A percentile compares a stretch with the other conserved stretches of the same genome.
Conservation (phyloP, 1,140 invertebrate species). For the Zaprionus ghesquierei region DNA sequence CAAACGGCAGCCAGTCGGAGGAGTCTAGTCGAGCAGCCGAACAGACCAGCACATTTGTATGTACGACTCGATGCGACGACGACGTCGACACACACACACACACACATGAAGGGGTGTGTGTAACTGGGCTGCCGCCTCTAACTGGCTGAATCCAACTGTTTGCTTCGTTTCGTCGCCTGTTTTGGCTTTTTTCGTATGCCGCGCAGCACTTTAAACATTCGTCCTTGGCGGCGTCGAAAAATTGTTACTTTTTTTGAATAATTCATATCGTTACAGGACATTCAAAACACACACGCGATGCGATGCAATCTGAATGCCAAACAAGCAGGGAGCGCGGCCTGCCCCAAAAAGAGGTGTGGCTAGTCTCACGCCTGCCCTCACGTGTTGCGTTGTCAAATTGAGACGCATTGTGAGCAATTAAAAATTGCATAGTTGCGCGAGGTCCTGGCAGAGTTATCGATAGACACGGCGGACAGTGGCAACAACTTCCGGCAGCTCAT, state of each 20-base stretch:
- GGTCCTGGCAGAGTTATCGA: constrained; percentile 48
- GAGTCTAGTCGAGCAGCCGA: constrained; percentile 27
- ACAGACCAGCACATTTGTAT: constrained; percentile 73
- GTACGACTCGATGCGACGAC: constrained; percentile 53
- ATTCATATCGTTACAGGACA: constrained; percentile 82
- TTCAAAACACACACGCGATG: constrained; percentile 80
- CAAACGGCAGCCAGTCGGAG: constrained; percentile 46
- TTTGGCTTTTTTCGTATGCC: constrained; percentile 78
- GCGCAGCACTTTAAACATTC: constrained; percentile 76
- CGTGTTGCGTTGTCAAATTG: constrained; percentile 77
- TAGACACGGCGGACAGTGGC: constrained; percentile 22
- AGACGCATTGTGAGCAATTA: constrained; percentile 63
- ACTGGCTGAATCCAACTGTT: constrained; percentile 65
- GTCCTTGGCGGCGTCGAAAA: constrained; percentile 80
- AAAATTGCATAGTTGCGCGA: constrained; percentile 66
- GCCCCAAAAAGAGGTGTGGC: neutral
- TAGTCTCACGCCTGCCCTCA: constrained; percentile 16
- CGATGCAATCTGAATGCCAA: constrained; percentile 82
- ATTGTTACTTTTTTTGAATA: constrained; percentile 78
- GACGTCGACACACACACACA: constrained; percentile 47
- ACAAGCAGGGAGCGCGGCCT: constrained; percentile 44
- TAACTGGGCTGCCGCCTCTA: constrained; percentile 49
- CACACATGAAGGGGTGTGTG: constrained; percentile 16
- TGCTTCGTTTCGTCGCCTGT: constrained; percentile 46
- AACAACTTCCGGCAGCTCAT: constrained; percentile 53